Evolutionary conservation across 2,888 invertebrate genomes (phyloP), one percentile per base, ranked within the genome.

Genomic region (Subacronicta megacephala): DNA sequence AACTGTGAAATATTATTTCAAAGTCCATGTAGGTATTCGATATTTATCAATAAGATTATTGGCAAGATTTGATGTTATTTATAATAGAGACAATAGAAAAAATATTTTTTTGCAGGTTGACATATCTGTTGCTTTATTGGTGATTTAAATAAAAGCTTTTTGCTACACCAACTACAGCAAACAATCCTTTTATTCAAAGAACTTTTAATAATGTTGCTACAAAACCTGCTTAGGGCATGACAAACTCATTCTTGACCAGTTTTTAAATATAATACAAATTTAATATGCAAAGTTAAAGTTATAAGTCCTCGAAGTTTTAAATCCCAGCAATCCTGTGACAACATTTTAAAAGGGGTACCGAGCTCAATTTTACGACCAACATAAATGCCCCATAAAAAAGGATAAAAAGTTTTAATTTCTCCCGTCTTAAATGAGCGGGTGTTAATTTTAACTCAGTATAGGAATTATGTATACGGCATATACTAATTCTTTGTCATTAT

Each of bases 321-420:
- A 71, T 65, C 71, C 71, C 65, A 56, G 69, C 60, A 56, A 77
- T 82, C 82, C 83, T 83, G 84, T 76, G 84, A 83, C 84, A 85
- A 81, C 85, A 77, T 85, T 87, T 87, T 78, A 89, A 89, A 90
- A 90, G 85, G 88, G 87, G 87, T 86, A 57, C 67, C 76, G 62
- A 82, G 80, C 77, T 75, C 84, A 83, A 81, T 83, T 93, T 94
- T 92, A 94, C 82, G 92, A 88, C 76, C 75, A 75, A 85, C 87
- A 90, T 92, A 90, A 93, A 91, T 92, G 93, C 89, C 93, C 90
- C 92, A 92, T 93, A 92, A 93, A 93, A 87, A 92, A 89, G 88
- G 90, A 89, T 92, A 89, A 91, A 83, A 85, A 85, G 82, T 92
- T 93, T 93, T 93, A 92, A 93, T 93, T 93, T 92, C 91, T 85